Base-by-base conservation (phyloP, 2,113 vertebrate genomes). In the Amphilophus citrinellus region DNA sequence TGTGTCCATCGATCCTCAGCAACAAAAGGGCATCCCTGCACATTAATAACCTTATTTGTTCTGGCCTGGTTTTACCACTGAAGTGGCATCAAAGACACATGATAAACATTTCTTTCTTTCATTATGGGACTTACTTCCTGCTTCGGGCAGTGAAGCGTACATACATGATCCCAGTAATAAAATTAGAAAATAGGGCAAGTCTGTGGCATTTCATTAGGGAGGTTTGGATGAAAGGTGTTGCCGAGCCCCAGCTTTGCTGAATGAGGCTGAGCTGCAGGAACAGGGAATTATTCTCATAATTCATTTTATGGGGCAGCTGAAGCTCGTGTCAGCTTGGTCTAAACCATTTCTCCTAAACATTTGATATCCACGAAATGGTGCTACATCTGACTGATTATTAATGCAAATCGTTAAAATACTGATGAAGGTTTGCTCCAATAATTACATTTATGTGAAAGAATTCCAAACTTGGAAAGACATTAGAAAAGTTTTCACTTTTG, bases 151-250 rank as follows among this genome's bases (percentile, higher is more conserved):
- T 32, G 47, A 73, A 73, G 24, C 32, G 47, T n/a, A 73, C 66
- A 73, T 73, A 73, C 27, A 35, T 73, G 47, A 73, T 73, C 47
- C 53, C 47, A 35, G 68, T 56, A 73, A 73, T 35, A 73, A 56
- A 73, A 73, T 73, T 73, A 73, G 68, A 73, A 73, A 73, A 56
- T 73, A 35, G 68, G 47, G 68, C 68, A 56, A 73, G 27, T 56
- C 68, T 73, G 68, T n/a, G 53, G 7, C 30, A 14, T 53, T 53
- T 56, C 27, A 73, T 73, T 56, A 3, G 68, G 68, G 68, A 73
- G 68, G 68, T 73, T 56, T 35, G 2, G 44, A 73, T 73, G 47
- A 73, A 56, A 73, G 68, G 68, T 73, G 47, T 56, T 73, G 47
- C 27, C n/a, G 68, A 1, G 10, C 27, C 68, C 47, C 68, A 73